A percentile compares a stretch with the other conserved stretches of the same genome.
These are phyloP conservation scores for Drosophila takahashii DNA, from an alignment of 1,140 invertebrate species.

Conservation along the genomic window DNA sequence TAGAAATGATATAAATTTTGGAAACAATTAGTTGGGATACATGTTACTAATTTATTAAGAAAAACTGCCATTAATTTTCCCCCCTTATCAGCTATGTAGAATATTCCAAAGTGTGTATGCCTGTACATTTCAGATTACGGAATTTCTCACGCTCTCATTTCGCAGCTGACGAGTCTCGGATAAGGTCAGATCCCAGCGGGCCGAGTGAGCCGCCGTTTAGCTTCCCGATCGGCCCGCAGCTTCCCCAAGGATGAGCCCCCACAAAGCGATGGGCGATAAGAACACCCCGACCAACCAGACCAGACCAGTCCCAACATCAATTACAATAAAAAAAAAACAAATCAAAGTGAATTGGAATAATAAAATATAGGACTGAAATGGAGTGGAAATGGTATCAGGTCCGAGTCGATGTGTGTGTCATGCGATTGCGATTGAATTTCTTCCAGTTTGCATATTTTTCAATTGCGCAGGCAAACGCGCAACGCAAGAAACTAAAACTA, in stretches of 20 bases:
- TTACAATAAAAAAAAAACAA: slow-evolving; percentile 20
- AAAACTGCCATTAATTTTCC: not conserved
- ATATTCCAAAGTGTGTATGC: not conserved
- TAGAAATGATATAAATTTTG: not conserved
- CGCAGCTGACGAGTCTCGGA: slow-evolving; percentile 45
- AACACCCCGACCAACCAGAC: not conserved
- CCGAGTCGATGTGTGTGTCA: slow-evolving; percentile 51
- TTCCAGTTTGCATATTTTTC: slow-evolving; percentile 69
- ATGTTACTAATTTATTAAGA: not conserved
- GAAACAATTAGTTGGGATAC: not conserved
- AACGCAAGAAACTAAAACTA: slow-evolving; percentile 32
- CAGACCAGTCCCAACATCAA: slow-evolving; percentile 10
- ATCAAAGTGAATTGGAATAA: slow-evolving; percentile 14
- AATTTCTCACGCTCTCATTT: slow-evolving; percentile 72
- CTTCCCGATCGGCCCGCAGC: slow-evolving; percentile 22
- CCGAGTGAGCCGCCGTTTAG: slow-evolving; percentile 3
- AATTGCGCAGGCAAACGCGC: slow-evolving; percentile 65
- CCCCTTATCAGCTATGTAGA: not conserved
- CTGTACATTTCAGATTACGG: slow-evolving; percentile 28
- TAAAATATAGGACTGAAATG: slow-evolving; percentile 9
- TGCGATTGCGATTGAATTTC: slow-evolving; percentile 68
- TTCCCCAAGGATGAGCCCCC: slow-evolving; percentile 30
- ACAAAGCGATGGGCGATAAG: slow-evolving; percentile 34
- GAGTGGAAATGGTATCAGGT: slow-evolving; percentile 28
- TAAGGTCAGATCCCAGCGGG: slow-evolving; percentile 47